These are phyloP conservation scores for Vespertilio murinus DNA, from an alignment of 2,797 vertebrate species.

Conservation along the genomic window DNA sequence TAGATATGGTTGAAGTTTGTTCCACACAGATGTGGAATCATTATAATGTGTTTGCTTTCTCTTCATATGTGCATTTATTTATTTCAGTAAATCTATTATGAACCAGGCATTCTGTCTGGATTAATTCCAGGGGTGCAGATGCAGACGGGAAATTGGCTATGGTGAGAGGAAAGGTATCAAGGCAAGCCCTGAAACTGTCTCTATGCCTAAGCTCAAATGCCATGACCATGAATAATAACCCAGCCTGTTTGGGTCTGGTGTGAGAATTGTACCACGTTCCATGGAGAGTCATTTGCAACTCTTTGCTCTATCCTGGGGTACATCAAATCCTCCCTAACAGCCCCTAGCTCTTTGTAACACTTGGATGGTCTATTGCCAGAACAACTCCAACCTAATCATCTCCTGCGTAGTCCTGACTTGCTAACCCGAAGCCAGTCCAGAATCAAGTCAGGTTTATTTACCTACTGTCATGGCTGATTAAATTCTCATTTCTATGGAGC, in stretches of 20 bases:
- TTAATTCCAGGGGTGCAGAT: not conserved
- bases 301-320: not conserved
- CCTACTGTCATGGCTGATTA: not conserved
- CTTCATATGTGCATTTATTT: not conserved
- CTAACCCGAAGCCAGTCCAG: not conserved
- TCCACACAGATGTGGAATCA: not conserved
- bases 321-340: not conserved
- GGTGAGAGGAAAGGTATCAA: not conserved
- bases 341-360: not conserved
- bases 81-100: not conserved
- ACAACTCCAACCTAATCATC: not conserved
- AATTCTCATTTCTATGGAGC: not conserved
- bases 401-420: not conserved
- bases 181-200: not conserved
- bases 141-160: not conserved
- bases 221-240: not conserved
- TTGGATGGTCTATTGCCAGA: not conserved
- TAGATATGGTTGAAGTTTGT: constrained; percentile 2
- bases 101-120: not conserved
- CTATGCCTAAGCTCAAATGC: not conserved
- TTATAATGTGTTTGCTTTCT: not conserved
- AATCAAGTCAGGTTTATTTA: constrained; percentile 10
- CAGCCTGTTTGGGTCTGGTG: not conserved
- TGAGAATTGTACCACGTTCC: not conserved
- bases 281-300: not conserved